Evolutionary conservation across 1,140 invertebrate species (phyloP), one percentile per base, ranked within the genome.

Genomic region (Drosophila melanica): DNA sequence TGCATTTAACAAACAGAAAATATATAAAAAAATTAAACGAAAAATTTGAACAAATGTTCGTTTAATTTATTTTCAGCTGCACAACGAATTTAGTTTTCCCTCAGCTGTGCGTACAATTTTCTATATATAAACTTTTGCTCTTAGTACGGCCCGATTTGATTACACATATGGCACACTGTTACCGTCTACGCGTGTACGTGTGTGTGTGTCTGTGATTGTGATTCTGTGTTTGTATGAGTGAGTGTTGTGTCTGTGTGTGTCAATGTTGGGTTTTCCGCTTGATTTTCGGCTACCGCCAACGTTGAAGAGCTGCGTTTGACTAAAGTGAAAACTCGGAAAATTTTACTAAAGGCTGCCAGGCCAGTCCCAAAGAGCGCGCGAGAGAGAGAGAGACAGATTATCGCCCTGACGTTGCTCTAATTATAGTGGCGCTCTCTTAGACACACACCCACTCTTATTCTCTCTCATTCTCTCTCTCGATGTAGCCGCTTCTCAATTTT

Each of bases 81-180:
- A 62, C 41, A 58, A 59, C 50, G 57, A 74, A 57, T 67, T 76
- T 75, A 64, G 48, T 78, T 78, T 86, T 87, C 51, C 75, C 77
- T 84, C 81, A 86, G 84, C 84, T 73, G 81, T 82, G 86, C 89
- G 89, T 89, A 75, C 47, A 90, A 78, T 91, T 91, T 90, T 91
- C 90, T 91, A 91, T 91, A 91, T 91, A 91, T 91, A 91, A 91
- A 91, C 84, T 59, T 74, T 70, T 77, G 75, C 75, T 78, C 76
- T 67, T 78, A 67, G 76, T 59, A 71, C 71, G 75, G 65, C 72
- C 78, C 75, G 81, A 72, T 75, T 86, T 86, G 75, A 81, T 90
- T 90, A 85, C 77, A 85, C 85, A 89, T 90, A 89, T 90, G 81
- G 79, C 78, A 80, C 85, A 90, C 76, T 77, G 73, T 75, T 73